Base-by-base conservation (phyloP, 2,113 vertebrate species). In the Megaceryle torquata region DNA sequence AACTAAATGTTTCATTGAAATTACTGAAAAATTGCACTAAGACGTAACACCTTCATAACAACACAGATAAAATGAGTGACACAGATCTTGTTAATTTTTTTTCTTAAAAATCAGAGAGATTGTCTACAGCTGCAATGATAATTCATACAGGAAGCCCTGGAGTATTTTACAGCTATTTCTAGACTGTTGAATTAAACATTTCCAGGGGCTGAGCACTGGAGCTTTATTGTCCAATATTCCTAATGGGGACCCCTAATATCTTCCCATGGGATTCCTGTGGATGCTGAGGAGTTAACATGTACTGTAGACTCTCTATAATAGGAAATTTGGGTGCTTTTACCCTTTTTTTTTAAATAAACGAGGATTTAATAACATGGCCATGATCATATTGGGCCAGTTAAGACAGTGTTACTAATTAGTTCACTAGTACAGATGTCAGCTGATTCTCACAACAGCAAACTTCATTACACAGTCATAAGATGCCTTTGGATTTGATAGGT, bases 171-270 rank as follows among this genome's bases (percentile, higher is more conserved):
- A 71, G 7, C 9, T 44, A 5, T 65, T 39, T 57, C 25, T 80
- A 18, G 7, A 33, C 5, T n/a, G 53, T 65, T 63, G 48, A 54
- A 57, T 65, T 57, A 33, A 91, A 59, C 7, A 19, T 2, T 59
- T 2, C 10, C 14, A 33, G 21, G 2, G 21, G 13, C 9, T 61
- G 46, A 44, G 4, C 13, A 6, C 0, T 67, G 51, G 25, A n/a
- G 16, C 19, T 67, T 63, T 31, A 18, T 63, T 41, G 8, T 53
- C 37, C 41, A 81, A 2, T 59, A 67, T 1, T 4, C 31, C 75
- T 61, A 70, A 29, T 8, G 14, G 13, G 22, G 14, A 67, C 1
- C 9, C n/a, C 35, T 39, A 28, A 43, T 43, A 83, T 44, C 83
- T 81, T 54, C 24, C 21, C 6, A 4, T 12, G 4, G 12, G 16